Conservation (phyloP, 2,797 vertebrate species). For the Pelochelys cantorii region DNA sequence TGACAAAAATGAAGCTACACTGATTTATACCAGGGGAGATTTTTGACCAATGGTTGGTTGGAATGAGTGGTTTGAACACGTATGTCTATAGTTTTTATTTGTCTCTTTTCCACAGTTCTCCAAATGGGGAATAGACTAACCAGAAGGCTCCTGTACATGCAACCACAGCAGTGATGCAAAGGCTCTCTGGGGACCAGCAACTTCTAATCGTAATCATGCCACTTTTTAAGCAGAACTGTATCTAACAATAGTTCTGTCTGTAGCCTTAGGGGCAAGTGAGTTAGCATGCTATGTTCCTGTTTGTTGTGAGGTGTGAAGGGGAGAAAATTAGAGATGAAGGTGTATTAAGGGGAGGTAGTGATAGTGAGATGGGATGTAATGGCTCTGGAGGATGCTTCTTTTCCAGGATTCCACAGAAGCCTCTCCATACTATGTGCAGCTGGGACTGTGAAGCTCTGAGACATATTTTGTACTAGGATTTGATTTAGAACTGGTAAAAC, state of each 20-base stretch:
- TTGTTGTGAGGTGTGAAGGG: too few relatives aligned
- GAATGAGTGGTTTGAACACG: not conserved
- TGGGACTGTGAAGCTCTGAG: too few relatives aligned
- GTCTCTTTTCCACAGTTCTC: not conserved
- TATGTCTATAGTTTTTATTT: not conserved
- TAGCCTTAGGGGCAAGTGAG: not conserved
- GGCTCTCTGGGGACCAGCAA: not conserved
- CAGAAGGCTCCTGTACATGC: not conserved
- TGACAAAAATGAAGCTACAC: not conserved
- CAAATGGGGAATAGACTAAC: not conserved
- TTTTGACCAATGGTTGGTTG: not conserved
- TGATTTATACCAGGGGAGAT: not conserved
- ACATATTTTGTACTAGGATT: too few relatives aligned
- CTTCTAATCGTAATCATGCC: not conserved
- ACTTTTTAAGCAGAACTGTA: not conserved
- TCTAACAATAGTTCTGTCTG: not conserved
- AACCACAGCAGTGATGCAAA: not conserved
- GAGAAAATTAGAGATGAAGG: too few relatives aligned
- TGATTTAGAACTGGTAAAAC: too few relatives aligned
- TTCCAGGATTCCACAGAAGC: too few relatives aligned
- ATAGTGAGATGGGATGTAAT: too few relatives aligned
- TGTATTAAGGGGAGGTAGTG: too few relatives aligned
- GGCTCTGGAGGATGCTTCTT: too few relatives aligned
- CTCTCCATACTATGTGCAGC: too few relatives aligned
- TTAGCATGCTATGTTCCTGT: not conserved